Base-by-base conservation (phyloP, 2,797 vertebrate species). In the Sebastes paucispinis region DNA sequence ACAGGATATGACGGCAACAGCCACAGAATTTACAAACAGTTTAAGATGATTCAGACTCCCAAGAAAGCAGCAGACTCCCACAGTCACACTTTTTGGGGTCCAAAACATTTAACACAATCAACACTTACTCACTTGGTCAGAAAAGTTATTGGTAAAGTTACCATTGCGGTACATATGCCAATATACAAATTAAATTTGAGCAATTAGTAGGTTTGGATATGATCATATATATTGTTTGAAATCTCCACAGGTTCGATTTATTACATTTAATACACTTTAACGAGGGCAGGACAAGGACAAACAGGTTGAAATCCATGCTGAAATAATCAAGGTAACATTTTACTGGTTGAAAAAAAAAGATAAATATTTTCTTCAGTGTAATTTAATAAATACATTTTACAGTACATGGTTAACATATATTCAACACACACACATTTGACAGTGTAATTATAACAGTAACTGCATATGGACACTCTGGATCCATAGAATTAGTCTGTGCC, bases 341-440 rank as follows among this genome's bases (percentile, higher is more conserved):
- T 55, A 20, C n/a, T 54, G 52, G 29, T 34, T 47, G 67, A 66
- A 73, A 75, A 73, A 75, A 60, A 77, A 63, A 36, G 5, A 43
- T 3, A 36, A 6, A 73, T 47, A 55, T 66, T 50, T n/a, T 69
- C 8, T 5, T 68, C 8, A 9, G 12, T 54, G 1, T 57, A 18
- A 74, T 85, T 86, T 69, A 85, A 88, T 88, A 85, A 88, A 91
- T 82, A 85, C 29, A 71, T 20, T 83, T 78, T 70, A 87, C 70
- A 87, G 58, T 59, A 86, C 58, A 72, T 18, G 4, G 55, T 63
- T 43, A 50, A 81, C 25, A 77, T 69, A 70, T 47, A 72, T 50
- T 62, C 2, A 71, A 63, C 59, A 92, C 55, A 73, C n/a, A 67
- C 22, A 67, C 43, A 27, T 13, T 27, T 50, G 20, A 73, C 22